A percentile compares a stretch with the other conserved stretches of the same genome.
Conservation (phyloP, 2,888 invertebrate genomes). For the Chorisops tibialis region DNA sequence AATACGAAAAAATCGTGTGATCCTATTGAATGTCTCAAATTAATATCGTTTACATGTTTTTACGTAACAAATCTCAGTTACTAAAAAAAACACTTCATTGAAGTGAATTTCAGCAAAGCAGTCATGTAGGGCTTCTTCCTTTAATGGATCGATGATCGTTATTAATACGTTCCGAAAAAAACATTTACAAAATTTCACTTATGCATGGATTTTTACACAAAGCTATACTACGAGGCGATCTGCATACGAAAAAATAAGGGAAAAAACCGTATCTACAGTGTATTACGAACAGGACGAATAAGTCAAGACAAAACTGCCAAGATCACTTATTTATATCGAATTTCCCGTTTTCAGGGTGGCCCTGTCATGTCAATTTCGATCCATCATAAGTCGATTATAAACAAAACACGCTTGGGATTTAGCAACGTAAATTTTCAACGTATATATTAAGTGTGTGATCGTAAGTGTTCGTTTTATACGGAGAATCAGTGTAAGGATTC, state of each 20-base stretch:
- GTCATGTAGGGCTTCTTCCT: slow-evolving; percentile 24
- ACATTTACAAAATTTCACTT: slow-evolving; percentile 26
- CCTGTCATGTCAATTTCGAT: slow-evolving; percentile 27
- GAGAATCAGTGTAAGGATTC: slow-evolving; percentile 5
- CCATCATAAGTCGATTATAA: slow-evolving; percentile 29
- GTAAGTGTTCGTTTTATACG: not conserved
- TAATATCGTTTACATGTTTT: slow-evolving; percentile 20
- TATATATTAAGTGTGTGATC: not conserved
- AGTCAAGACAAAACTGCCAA: slow-evolving; percentile 23
- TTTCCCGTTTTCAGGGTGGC: slow-evolving; percentile 27
- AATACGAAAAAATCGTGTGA: slow-evolving; percentile 2
- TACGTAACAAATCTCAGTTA: slow-evolving; percentile 9
- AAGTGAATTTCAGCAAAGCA: not conserved
- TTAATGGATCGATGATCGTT: slow-evolving; percentile 29
- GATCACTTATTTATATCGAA: slow-evolving; percentile 27
- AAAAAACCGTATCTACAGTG: not conserved
- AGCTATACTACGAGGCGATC: not conserved
- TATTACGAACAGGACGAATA: slow-evolving; percentile 6
- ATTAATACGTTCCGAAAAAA: slow-evolving; percentile 25
- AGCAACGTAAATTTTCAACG: slow-evolving; percentile 9
- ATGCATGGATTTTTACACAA: slow-evolving; percentile 13
- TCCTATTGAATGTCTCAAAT: slow-evolving; percentile 21
- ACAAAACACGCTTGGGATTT: slow-evolving; percentile 22
- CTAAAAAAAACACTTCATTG: slow-evolving; percentile 6
- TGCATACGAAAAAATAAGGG: slow-evolving; percentile 6